Conservation (phyloP, 2,888 invertebrate genomes). For the Dolichomitus sp. region DNA sequence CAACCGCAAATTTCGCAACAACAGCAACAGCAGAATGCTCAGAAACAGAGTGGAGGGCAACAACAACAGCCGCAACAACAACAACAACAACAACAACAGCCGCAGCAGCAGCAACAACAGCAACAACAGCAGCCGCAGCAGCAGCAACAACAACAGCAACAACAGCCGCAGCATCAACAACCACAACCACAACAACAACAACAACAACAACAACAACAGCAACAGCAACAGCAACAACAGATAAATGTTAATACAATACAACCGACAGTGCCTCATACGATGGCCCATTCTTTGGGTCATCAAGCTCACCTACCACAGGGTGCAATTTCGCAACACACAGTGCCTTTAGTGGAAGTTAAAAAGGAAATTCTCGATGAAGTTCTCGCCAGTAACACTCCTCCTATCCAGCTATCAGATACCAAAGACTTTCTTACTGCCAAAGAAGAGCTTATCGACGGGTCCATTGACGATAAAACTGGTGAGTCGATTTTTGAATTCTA, state of each 20-base stretch:
- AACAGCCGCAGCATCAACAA: conserved; percentile 64
- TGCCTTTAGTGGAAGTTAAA: conserved; percentile 90
- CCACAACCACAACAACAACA: conserved; percentile 68
- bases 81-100: conserved; percentile 61
- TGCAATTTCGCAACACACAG: conserved; percentile 82
- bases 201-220: conserved; percentile 81
- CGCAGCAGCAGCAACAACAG: conserved; percentile 72
- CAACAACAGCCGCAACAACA: conserved; percentile 59
- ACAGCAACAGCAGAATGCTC: conserved; percentile 70
- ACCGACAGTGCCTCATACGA: conserved; percentile 83
- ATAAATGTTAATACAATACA: conserved; percentile 86
- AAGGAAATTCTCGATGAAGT: conserved; percentile 91
- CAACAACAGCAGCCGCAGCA: conserved; percentile 74
- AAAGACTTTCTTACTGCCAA: conserved; percentile 86
- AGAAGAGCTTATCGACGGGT: conserved; percentile 84
- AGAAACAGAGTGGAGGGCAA: background rate
- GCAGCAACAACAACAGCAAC: conserved; percentile 73
- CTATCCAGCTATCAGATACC: conserved; percentile 84
- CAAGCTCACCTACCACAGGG: conserved; percentile 85
- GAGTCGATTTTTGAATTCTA: conserved; percentile 38
- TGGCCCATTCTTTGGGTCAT: conserved; percentile 85
- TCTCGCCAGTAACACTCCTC: conserved; percentile 78
- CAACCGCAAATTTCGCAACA: conserved; percentile 80
- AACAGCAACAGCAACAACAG: conserved; percentile 71
- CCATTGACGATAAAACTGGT: conserved; percentile 85